A percentile compares a stretch with the other conserved stretches of the same genome.
Evolutionary conservation across 2,113 vertebrate genomes (phyloP).

Genomic region (human): DNA sequence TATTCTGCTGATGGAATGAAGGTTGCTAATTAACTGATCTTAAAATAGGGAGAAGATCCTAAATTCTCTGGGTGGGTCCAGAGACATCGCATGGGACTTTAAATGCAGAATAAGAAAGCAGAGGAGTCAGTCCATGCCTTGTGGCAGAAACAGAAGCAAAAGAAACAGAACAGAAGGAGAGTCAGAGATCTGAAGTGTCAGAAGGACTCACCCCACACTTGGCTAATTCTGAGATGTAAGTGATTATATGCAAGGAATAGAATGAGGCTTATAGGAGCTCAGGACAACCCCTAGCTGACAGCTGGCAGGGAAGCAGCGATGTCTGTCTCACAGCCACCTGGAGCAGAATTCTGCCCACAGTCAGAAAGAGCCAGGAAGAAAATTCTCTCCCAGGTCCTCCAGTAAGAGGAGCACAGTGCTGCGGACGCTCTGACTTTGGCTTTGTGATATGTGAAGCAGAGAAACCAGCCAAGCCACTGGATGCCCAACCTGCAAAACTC

Average conservation of each 20-base stretch:
- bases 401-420: neutral
- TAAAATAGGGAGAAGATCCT: neutral
- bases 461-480: neutral
- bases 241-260: neutral
- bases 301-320: neutral
- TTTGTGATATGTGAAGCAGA: neutral
- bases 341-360: neutral
- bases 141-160: neutral
- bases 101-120: neutral
- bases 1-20: neutral
- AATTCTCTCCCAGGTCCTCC: neutral
- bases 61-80: neutral
- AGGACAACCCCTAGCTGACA: neutral
- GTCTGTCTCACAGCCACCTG: accelerated
- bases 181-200: too few relatives aligned
- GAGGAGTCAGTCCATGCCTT: neutral
- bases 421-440: too few relatives aligned
- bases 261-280: too few relatives aligned
- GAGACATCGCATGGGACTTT: too few relatives aligned
- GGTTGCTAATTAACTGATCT: neutral
- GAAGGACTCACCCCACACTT: too few relatives aligned
- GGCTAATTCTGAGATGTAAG: too few relatives aligned
- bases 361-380: neutral
- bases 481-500: neutral
- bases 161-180: neutral